Evolutionary conservation across 2,113 vertebrate genomes (phyloP).

Genomic region (Sebastes fasciatus): DNA sequence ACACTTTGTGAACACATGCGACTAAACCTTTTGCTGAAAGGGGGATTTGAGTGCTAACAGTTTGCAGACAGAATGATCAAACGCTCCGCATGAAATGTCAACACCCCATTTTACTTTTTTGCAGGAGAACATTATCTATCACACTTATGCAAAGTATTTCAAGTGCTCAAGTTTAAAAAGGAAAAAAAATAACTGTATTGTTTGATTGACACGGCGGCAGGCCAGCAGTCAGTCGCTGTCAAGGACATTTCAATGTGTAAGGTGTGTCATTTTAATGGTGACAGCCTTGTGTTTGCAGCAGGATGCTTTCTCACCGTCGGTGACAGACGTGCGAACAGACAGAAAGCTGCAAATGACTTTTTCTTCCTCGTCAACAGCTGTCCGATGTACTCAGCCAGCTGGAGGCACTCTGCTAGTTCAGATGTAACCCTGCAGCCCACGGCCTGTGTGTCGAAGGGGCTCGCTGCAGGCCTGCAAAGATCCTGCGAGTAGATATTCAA

Average conservation of each 20-base stretch:
- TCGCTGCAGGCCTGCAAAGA: neutral
- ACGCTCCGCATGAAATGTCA: slow-evolving; percentile 6
- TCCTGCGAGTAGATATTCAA: neutral
- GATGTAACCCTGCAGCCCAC: slow-evolving; percentile 10
- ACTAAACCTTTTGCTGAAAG: slow-evolving; percentile 9
- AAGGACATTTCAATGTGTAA: slow-evolving; percentile 28
- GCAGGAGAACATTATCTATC: slow-evolving; percentile 1
- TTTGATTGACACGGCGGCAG: slow-evolving; percentile 9
- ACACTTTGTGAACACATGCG: slow-evolving; percentile 10
- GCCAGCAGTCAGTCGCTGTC: slow-evolving; percentile 1
- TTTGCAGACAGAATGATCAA: slow-evolving; percentile 28
- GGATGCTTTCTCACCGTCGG: slow-evolving; percentile 26
- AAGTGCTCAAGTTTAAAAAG: neutral
- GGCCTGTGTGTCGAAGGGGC: neutral
- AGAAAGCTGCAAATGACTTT: slow-evolving; percentile 56
- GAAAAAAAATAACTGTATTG: neutral
- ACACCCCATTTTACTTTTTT: slow-evolving; percentile 11
- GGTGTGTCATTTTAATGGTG: slow-evolving; percentile 26
- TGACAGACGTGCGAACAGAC: slow-evolving; percentile 46
- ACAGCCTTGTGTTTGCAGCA: slow-evolving; percentile 41
- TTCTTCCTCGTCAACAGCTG: slow-evolving; percentile 49
- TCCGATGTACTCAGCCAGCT: slow-evolving; percentile 38
- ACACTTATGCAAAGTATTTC: slow-evolving; percentile 19
- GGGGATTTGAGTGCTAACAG: slow-evolving; percentile 5
- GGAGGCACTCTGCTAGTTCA: slow-evolving; percentile 36